Conservation (phyloP, 2,797 vertebrate species). For the Clamator glandarius region DNA sequence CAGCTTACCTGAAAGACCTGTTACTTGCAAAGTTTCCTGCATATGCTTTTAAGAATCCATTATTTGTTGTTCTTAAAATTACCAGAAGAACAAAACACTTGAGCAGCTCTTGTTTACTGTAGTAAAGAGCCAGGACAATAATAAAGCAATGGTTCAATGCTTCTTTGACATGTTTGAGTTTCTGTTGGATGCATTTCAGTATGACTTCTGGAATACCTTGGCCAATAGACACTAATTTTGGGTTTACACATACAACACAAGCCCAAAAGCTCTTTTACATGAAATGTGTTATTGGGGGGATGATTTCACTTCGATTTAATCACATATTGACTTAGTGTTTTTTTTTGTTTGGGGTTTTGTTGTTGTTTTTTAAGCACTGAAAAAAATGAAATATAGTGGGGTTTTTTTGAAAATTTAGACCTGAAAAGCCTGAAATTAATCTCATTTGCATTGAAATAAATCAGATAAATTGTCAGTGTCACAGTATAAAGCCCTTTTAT, state of each 20-base stretch:
- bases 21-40: background rate
- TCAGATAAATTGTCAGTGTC: background rate
- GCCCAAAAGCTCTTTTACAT: background rate
- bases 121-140: background rate
- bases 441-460: background rate
- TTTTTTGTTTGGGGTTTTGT: background rate
- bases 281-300: background rate
- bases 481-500: background rate
- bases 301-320: background rate
- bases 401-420: background rate
- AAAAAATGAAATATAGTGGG: background rate
- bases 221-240: background rate
- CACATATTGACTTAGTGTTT: background rate
- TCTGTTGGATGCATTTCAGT: constrained; percentile 2
- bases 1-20: background rate
- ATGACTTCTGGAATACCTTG: background rate
- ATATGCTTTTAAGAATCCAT: background rate
- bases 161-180: constrained; percentile 3
- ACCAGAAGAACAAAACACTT: background rate
- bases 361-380: background rate
- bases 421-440: background rate
- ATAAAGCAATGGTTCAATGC: background rate
- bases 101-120: background rate
- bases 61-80: background rate
- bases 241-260: background rate